These are phyloP conservation scores for Atlantisia rogersi DNA, from an alignment of 2,113 vertebrate species.

Conservation along the genomic window DNA sequence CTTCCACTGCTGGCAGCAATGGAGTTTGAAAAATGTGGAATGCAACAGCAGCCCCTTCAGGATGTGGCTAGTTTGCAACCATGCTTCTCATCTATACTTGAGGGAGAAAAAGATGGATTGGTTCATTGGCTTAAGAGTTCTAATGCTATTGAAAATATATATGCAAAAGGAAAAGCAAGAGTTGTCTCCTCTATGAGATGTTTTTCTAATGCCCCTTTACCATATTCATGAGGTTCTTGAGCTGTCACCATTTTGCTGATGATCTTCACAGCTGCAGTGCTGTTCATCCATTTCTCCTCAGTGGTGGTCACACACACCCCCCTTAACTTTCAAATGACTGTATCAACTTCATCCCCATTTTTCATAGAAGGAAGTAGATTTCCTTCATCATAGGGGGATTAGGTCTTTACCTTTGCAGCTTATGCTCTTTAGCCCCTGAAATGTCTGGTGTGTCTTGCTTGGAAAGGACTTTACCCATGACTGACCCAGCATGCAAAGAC, in stretches of 20 bases:
- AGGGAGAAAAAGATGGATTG: not conserved
- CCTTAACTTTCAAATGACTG: not conserved
- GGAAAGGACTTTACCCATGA: not conserved
- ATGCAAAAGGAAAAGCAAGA: not conserved
- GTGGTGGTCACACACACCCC: not conserved
- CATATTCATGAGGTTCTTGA: not conserved
- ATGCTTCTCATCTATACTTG: not conserved
- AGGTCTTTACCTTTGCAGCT: not conserved
- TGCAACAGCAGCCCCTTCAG: not conserved
- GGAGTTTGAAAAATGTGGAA: not conserved
- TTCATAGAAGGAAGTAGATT: not conserved
- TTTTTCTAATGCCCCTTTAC: not conserved
- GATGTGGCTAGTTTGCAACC: not conserved
- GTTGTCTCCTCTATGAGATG: not conserved
- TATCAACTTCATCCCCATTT: not conserved
- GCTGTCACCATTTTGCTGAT: not conserved
- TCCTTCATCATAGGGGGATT: not conserved
- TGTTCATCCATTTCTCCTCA: not conserved
- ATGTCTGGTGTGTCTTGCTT: not conserved
- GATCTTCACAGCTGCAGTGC: rapidly evolving
- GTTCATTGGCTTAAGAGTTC: not conserved
- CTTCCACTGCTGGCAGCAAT: not conserved
- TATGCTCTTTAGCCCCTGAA: not conserved
- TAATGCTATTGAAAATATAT: not conserved
- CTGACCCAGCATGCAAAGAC: not conserved